Conservation (phyloP, 2,797 vertebrate species). For the Coregonus suidteri region DNA sequence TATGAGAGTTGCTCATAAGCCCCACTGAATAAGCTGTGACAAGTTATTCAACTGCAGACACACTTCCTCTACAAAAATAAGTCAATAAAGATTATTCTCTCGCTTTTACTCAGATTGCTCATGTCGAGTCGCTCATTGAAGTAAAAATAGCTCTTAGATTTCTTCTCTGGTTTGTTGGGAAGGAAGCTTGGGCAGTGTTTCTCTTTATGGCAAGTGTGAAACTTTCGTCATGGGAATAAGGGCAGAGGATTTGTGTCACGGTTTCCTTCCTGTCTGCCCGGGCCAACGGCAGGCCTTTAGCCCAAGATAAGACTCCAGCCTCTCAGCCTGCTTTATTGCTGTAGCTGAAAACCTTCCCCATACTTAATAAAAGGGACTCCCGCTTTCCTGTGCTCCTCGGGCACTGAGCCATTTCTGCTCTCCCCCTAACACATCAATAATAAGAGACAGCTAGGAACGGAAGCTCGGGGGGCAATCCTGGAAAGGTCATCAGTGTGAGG, state of each 20-base stretch:
- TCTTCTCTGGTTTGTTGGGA: constrained; percentile 60
- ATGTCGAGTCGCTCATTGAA: constrained; percentile 27
- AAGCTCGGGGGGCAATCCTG: constrained; percentile 54
- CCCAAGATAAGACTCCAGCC: constrained; percentile 64
- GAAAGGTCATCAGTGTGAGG: constrained; percentile 33
- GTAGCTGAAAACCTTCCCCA: constrained; percentile 15
- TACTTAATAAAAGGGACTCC: constrained; percentile 42
- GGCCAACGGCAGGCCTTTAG: constrained; percentile 46
- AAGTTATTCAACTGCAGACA: constrained; percentile 49
- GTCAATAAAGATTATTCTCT: constrained; percentile 50
- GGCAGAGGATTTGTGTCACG: constrained; percentile 66
- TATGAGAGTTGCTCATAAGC: constrained; percentile 35
- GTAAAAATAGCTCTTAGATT: constrained; percentile 61
- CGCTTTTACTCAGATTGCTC: constrained; percentile 33
- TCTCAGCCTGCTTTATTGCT: constrained; percentile 35
- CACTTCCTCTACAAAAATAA: constrained; percentile 45
- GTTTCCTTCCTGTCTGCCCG: constrained; percentile 62
- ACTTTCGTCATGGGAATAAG: constrained; percentile 68
- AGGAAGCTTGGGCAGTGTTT: constrained; percentile 66
- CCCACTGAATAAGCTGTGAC: constrained; percentile 54
- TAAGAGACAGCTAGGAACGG: constrained; percentile 47
- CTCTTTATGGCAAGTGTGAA: constrained; percentile 57
- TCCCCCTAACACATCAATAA: constrained; percentile 41
- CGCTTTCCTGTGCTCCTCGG: constrained; percentile 44
- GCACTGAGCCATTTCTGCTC: constrained; percentile 46